These are phyloP conservation scores for Sebastes reedi DNA, from an alignment of 2,797 vertebrate species.

Conservation along the genomic window DNA sequence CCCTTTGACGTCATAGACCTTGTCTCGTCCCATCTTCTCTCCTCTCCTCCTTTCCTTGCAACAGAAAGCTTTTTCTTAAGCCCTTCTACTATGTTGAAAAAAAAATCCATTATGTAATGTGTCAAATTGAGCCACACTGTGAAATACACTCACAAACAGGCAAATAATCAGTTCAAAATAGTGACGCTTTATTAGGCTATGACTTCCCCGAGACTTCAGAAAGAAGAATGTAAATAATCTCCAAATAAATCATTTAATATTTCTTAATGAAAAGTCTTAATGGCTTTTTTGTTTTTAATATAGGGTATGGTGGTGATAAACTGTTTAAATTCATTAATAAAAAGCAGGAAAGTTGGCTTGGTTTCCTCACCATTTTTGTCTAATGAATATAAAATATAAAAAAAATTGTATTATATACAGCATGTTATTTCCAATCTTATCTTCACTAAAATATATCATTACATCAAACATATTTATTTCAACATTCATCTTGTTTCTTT, in stretches of 20 bases:
- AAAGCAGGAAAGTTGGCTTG: too few species aligned
- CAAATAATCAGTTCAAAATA: not conserved
- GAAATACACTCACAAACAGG: not conserved
- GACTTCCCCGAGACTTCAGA: not conserved
- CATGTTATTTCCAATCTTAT: too few species aligned
- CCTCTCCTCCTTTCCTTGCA: not conserved
- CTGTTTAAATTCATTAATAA: too few species aligned
- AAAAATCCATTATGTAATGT: not conserved
- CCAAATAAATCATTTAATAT: not conserved
- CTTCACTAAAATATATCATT: too few species aligned
- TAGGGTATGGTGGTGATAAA: too few species aligned
- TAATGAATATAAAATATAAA: too few species aligned
- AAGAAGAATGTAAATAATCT: not conserved
- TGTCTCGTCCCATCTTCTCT: not conserved
- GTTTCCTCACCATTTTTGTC: too few species aligned
- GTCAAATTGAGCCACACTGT: not conserved
- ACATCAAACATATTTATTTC: too few species aligned
- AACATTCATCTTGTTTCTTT: too few species aligned
- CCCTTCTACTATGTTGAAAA: not conserved
- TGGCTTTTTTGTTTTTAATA: too few species aligned
- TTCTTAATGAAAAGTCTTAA: too few species aligned
- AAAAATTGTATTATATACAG: too few species aligned
- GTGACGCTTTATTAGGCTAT: not conserved
- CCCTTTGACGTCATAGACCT: slow-evolving; percentile 64
- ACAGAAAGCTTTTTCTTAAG: not conserved